Base-by-base conservation (phyloP, 2,888 invertebrate species). In the Parnassius mnemosyne region DNA sequence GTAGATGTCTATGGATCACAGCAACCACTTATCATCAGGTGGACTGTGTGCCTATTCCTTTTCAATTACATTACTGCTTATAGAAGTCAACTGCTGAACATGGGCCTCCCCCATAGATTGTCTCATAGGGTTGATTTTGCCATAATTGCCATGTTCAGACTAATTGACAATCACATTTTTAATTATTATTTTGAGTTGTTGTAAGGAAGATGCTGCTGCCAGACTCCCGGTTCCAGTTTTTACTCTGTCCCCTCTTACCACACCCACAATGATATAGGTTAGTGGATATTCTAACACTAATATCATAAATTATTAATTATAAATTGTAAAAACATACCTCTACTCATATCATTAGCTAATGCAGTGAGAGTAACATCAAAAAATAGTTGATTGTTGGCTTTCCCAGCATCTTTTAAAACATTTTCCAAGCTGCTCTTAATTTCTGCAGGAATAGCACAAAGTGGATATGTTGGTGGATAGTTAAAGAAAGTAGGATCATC, bases 331-430 rank as follows among this genome's bases (percentile, higher is more conserved):
- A 56, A 76, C 76, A 75, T 77, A 87, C 94, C 94, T 89, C 94
- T 95, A 56, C 93, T 93, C 92, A 96, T 93, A 72, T 95, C 95
- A 72, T 93, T 94, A 7, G 95, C 94, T 89, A 96, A 92, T 13
- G 94, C 92, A 9, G 94, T 94, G 16, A 96, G 84, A 46, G 94
- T 93, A 42, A 93, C 93, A 79, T 95, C 95, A 73, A 94, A 96
- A 81, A 95, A 96, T 68, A 94, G 81, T 73, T 94, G 94, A 9
- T 92, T 81, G 69, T 94, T 95, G 9, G 92, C 87, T 67, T 92
- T 92, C 0, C 95, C 95, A 10, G 94, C 93, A 59, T 93, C 93
- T 51, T 92, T 88, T 1, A 95, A 72, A 0, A 93, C 87, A 71
- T 78, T 87, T 57, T 92, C 87, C 58, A 94, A 74, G 50, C 78